A percentile compares a stretch with the other conserved stretches of the same genome.
phyloP scores from a whole-genome alignment of 1,140 invertebrate species.

The Cotesia typhae region DNA sequence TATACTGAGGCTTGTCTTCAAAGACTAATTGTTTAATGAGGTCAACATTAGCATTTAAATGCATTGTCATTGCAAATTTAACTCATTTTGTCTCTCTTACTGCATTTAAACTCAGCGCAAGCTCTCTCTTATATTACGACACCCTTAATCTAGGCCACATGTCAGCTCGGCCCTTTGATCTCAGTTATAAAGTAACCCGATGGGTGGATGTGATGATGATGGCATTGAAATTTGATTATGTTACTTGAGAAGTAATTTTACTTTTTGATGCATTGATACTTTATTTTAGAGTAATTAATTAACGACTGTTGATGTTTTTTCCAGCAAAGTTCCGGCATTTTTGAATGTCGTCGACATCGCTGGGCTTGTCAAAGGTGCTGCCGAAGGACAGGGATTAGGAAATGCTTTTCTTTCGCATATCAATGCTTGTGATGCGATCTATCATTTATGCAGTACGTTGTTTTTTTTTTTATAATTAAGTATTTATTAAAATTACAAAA shows the following conservation, averaged over 20 bases:
- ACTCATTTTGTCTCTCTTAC: no score
- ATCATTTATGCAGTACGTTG: conserved; percentile 95
- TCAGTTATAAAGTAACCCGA: conserved; percentile 21
- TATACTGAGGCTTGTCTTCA: conserved; percentile 52
- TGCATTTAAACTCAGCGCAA: conserved; percentile 19
- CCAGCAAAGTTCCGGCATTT: conserved; percentile 96
- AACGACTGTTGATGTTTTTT: not conserved
- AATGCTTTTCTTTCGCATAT: conserved; percentile 99
- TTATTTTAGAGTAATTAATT: conserved; percentile 13
- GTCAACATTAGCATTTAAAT: conserved; percentile 59
- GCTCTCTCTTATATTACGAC: conserved; percentile 25
- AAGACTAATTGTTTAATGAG: conserved; percentile 63
- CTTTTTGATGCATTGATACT: not conserved
- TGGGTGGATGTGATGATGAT: conserved; percentile 14
- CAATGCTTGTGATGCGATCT: conserved; percentile 98
- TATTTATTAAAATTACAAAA: not conserved
- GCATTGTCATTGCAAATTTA: conserved; percentile 49
- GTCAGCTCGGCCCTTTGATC: conserved; percentile 41
- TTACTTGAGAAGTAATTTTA: not conserved
- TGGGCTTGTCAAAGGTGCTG: conserved; percentile 96
- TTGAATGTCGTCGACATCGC: conserved; percentile 98
- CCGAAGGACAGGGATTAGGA: conserved; percentile 97
- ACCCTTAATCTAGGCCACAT: conserved; percentile 30
- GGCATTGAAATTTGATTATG: not conserved
- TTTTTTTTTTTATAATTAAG: conserved; percentile 48